Percentiles rank a stretch among this genome's conserved stretches.
phyloP scores from a whole-genome alignment of 2,113 vertebrate species.

The Clinocottus analis region DNA sequence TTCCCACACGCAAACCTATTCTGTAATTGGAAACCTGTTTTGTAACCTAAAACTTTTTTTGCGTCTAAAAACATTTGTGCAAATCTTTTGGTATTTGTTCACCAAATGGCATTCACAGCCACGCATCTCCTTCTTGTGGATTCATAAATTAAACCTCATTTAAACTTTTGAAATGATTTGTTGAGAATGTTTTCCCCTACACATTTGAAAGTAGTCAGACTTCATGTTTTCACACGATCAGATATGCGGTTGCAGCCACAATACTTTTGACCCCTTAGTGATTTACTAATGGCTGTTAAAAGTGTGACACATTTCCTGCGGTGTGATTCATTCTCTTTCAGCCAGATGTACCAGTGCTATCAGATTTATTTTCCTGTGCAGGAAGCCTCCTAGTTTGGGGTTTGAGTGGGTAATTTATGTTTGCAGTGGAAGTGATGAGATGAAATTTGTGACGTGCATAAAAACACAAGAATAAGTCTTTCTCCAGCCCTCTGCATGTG shows the following conservation, averaged over 20 bases:
- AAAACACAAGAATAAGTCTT: slow-evolving; percentile 35
- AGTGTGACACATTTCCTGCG: background rate
- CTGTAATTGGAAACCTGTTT: background rate
- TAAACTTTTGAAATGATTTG: background rate
- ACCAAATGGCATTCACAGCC: background rate
- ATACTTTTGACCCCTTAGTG: background rate
- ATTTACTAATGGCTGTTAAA: slow-evolving; percentile 18
- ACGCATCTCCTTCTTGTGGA: background rate
- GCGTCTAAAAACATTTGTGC: background rate
- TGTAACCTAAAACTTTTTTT: background rate
- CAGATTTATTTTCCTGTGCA: slow-evolving; percentile 20
- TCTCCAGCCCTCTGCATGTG: slow-evolving; percentile 4
- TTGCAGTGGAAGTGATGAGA: slow-evolving; percentile 28
- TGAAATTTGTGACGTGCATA: slow-evolving; percentile 48
- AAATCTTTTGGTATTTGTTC: background rate
- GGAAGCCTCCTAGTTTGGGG: slow-evolving; percentile 8
- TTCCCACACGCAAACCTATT: background rate
- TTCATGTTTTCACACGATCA: background rate
- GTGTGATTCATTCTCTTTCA: slow-evolving; percentile 7
- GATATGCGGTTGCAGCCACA: background rate
- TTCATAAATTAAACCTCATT: background rate
- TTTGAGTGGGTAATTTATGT: slow-evolving; percentile 43
- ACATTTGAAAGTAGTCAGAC: background rate
- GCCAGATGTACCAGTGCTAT: slow-evolving; percentile 8
- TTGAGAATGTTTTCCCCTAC: background rate